Conservation (phyloP, 2,888 invertebrate species). For the Plagodis dolabraria region DNA sequence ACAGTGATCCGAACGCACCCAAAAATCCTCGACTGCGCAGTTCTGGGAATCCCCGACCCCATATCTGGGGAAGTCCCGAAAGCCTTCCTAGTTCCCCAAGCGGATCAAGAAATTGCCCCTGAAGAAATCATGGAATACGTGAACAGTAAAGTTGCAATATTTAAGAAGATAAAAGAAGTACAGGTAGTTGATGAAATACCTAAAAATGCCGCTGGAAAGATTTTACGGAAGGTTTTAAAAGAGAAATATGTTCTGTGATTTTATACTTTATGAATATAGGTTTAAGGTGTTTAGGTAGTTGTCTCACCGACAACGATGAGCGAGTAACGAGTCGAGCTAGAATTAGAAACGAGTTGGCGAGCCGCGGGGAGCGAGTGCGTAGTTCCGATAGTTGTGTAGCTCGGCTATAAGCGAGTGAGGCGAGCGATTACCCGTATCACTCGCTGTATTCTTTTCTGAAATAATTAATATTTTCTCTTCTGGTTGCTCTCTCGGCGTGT, state of each 20-base stretch:
- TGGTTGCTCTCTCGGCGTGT: no score
- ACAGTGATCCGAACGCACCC: constrained; percentile 89
- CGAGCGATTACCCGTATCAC: no score
- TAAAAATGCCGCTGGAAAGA: constrained; percentile 91
- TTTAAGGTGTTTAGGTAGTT: constrained; percentile 2
- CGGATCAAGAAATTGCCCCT: constrained; percentile 64
- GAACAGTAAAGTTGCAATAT: constrained; percentile 88
- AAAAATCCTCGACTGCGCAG: constrained; percentile 91
- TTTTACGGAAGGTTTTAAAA: constrained; percentile 87
- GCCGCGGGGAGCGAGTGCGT: no score
- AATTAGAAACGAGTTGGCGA: no score
- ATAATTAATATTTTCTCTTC: no score
- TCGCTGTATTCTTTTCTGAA: no score
- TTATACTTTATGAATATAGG: neutral
- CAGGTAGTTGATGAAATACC: constrained; percentile 88
- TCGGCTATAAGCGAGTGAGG: no score
- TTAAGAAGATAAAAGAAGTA: constrained; percentile 89
- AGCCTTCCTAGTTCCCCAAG: constrained; percentile 88
- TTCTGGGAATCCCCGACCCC: constrained; percentile 90
- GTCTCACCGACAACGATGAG: no score
- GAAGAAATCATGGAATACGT: constrained; percentile 88
- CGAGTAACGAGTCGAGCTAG: no score
- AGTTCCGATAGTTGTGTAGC: no score
- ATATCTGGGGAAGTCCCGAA: constrained; percentile 91
- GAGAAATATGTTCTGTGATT: constrained; percentile 52